Conservation (phyloP, 2,797 vertebrate species). For the Cephalopachus bancanus region DNA sequence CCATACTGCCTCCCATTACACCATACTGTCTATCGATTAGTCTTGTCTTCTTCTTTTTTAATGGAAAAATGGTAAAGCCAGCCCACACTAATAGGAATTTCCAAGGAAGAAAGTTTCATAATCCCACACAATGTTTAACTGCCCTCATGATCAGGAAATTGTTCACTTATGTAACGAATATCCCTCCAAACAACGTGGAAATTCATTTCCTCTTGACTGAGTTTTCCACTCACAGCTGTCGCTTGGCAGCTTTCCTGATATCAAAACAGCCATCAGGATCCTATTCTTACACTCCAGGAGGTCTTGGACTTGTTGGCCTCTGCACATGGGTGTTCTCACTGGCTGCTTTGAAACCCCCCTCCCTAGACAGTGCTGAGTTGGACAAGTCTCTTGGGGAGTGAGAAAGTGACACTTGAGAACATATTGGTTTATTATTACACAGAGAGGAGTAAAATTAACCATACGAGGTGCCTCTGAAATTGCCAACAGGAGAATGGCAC, state of each 20-base stretch:
- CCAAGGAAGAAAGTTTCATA: constrained; percentile 62
- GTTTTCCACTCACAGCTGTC: constrained; percentile 73
- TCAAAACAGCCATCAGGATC: constrained; percentile 69
- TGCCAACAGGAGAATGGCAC: neutral
- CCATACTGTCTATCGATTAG: neutral
- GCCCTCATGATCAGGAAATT: constrained; percentile 79
- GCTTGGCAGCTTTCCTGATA: constrained; percentile 80
- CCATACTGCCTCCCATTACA: neutral
- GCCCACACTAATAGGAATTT: constrained; percentile 28
- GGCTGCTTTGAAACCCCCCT: constrained; percentile 54
- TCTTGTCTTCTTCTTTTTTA: neutral
- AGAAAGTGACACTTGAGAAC: constrained; percentile 78
- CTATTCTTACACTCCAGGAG: constrained; percentile 80
- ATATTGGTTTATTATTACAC: constrained; percentile 82
- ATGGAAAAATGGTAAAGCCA: constrained; percentile 58
- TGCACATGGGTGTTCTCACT: constrained; percentile 62
- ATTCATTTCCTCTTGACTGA: constrained; percentile 83
- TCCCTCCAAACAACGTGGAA: constrained; percentile 71
- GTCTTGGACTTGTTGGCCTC: constrained; percentile 80
- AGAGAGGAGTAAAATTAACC: constrained; percentile 80
- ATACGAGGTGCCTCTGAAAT: constrained; percentile 9
- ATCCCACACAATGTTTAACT: constrained; percentile 83
- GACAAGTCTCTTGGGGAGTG: constrained; percentile 66
- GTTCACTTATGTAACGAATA: constrained; percentile 78
- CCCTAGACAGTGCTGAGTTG: constrained; percentile 76